Conservation (phyloP, 2,113 vertebrate genomes). For the Solea solea region DNA sequence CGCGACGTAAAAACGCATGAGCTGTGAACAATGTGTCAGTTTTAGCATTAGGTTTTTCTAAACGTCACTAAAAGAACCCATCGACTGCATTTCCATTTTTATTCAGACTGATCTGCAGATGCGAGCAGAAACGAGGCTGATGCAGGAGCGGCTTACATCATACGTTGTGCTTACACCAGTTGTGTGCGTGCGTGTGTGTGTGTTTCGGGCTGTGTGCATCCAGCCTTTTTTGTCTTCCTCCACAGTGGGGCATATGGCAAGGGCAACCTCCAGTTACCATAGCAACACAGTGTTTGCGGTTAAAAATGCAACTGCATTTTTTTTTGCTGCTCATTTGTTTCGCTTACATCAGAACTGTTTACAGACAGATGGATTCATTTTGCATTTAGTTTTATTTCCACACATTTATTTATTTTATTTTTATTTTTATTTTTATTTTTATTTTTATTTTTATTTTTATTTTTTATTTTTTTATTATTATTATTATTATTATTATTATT, state of each 20-base stretch:
- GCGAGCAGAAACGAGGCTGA: constrained; percentile 21
- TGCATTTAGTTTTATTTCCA: neutral
- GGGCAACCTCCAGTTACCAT: constrained; percentile 72
- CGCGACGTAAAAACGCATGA: neutral
- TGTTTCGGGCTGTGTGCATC: constrained; percentile 32
- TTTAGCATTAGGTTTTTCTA: neutral
- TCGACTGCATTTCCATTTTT: too few relatives aligned
- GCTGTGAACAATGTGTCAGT: neutral
- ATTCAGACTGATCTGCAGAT: neutral
- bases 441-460: too few relatives aligned
- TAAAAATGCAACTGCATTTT: constrained; percentile 40
- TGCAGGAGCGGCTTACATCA: constrained; percentile 10
- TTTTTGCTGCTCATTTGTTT: neutral
- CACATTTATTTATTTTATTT: neutral
- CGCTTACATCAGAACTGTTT: neutral
- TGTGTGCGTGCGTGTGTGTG: constrained; percentile 9
- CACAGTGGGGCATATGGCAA: constrained; percentile 72
- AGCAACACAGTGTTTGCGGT: constrained; percentile 72
- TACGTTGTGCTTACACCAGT: neutral
- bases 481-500: too few relatives aligned
- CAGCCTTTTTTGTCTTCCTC: constrained; percentile 13
- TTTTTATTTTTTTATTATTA: too few relatives aligned
- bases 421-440: too few relatives aligned
- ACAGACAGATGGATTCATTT: neutral
- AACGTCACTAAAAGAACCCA: too few relatives aligned